phyloP scores from a whole-genome alignment of 2,888 invertebrate genomes.

The Rhyacophila evoluta region DNA sequence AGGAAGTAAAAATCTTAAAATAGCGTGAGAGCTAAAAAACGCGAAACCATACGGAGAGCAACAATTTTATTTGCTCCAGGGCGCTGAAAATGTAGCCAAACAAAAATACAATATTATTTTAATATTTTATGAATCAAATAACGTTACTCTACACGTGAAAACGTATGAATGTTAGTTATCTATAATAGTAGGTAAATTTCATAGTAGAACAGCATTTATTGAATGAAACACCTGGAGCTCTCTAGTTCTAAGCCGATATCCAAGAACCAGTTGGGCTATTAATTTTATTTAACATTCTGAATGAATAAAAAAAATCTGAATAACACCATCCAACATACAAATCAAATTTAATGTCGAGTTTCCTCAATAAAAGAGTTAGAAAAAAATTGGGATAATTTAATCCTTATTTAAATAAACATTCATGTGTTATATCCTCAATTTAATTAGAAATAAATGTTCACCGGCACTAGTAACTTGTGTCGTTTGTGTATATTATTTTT shows the following conservation, averaged over 20 bases:
- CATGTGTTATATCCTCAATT: constrained; percentile 38
- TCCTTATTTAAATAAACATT: constrained; percentile 16
- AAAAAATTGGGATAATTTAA: constrained; percentile 29
- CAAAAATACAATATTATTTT: too few relatives aligned
- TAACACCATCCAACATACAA: constrained; percentile 23
- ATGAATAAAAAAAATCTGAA: constrained; percentile 10
- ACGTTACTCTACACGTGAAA: not conserved
- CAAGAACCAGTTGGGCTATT: not conserved
- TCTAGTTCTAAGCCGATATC: not conserved
- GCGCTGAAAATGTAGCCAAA: too few relatives aligned
- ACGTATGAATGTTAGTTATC: not conserved
- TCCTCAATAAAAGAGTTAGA: constrained; percentile 36
- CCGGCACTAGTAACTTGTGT: not conserved
- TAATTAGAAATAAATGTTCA: constrained; percentile 43
- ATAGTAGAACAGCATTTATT: not conserved
- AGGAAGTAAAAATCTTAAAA: too few relatives aligned
- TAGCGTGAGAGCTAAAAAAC: too few relatives aligned
- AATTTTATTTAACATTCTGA: constrained; percentile 7
- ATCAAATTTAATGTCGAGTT: constrained; percentile 37
- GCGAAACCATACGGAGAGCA: too few relatives aligned
- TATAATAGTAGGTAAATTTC: not conserved
- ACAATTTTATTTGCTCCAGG: too few relatives aligned
- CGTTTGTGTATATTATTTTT: not conserved
- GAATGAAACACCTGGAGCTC: constrained; percentile 10
- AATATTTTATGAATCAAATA: constrained; percentile 10